A percentile compares a stretch with the other conserved stretches of the same genome.
Evolutionary conservation across 2,888 invertebrate species (phyloP).

Genomic region (Rhimphoctona megacephalus): DNA sequence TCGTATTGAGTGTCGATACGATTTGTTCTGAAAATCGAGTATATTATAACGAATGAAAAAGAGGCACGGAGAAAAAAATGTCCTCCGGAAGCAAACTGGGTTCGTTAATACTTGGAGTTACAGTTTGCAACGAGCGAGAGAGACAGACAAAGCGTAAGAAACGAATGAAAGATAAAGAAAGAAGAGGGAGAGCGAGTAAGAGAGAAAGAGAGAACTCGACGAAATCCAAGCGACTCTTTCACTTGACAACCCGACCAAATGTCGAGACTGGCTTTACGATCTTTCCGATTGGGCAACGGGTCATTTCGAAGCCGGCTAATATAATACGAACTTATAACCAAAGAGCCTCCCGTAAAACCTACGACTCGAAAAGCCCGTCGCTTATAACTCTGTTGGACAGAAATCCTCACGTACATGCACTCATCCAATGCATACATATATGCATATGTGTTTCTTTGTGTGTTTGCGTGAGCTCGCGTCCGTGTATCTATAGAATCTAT

Average conservation of each 20-base stretch:
- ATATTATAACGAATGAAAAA: not conserved
- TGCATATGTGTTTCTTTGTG: not conserved
- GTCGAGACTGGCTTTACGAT: constrained; percentile 84
- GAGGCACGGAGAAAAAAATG: constrained; percentile 9
- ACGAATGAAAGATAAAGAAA: not conserved
- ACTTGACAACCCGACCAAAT: constrained; percentile 84
- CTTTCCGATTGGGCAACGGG: constrained; percentile 80
- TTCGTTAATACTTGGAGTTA: constrained; percentile 53
- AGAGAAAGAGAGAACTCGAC: constrained; percentile 76
- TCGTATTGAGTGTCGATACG: not conserved
- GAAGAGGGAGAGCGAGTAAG: constrained; percentile 2
- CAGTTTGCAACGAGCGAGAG: constrained; percentile 20
- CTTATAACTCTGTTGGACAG: constrained; percentile 62
- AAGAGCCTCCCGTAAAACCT: constrained; percentile 80
- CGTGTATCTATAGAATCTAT: not conserved
- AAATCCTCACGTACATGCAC: constrained; percentile 42
- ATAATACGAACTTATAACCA: constrained; percentile 85
- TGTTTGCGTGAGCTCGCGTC: not conserved
- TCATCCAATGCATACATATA: not conserved
- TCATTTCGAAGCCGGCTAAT: constrained; percentile 82
- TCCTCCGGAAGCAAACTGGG: constrained; percentile 46
- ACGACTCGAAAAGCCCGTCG: constrained; percentile 77
- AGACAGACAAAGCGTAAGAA: constrained; percentile 5
- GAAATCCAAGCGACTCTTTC: constrained; percentile 83
- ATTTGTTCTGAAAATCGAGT: constrained; percentile 22